Percentiles rank a stretch among this genome's conserved stretches.
Evolutionary conservation across 2,113 vertebrate species (phyloP).

Genomic region (Vombatus ursinus): DNA sequence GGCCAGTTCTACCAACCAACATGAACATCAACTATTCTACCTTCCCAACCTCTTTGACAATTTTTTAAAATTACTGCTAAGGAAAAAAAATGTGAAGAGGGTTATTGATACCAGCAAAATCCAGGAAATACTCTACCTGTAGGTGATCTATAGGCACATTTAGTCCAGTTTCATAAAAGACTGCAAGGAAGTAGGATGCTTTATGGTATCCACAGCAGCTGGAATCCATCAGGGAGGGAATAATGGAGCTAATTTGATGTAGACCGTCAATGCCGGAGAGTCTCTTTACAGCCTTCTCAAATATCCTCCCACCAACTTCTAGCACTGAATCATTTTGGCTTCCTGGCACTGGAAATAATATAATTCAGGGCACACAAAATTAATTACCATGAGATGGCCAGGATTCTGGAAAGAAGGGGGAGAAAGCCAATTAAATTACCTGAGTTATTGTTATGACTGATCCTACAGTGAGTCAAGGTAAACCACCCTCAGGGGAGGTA

Average conservation of each 20-base stretch:
- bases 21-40: not conserved
- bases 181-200: slow-evolving; percentile 91
- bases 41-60: not conserved
- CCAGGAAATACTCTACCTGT: slow-evolving; percentile 83
- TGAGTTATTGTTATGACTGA: slow-evolving; percentile 66
- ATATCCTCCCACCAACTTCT: slow-evolving; percentile 83
- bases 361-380: slow-evolving; percentile 49
- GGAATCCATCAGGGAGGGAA: slow-evolving; percentile 85
- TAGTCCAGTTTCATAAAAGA: slow-evolving; percentile 89
- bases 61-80: slow-evolving; percentile 48
- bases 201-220: slow-evolving; percentile 92
- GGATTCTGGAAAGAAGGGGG: slow-evolving; percentile 47
- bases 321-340: slow-evolving; percentile 72
- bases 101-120: not conserved
- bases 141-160: slow-evolving; percentile 80
- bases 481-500: slow-evolving; percentile 60
- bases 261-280: slow-evolving; percentile 77
- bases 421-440: slow-evolving; percentile 69
- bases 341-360: slow-evolving; percentile 77
- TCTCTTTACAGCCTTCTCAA: slow-evolving; percentile 81
- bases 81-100: not conserved
- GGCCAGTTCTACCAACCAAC: not conserved
- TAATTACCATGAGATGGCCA: slow-evolving; percentile 51
- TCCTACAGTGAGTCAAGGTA: slow-evolving; percentile 54
- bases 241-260: slow-evolving; percentile 71